Percentiles rank a stretch among this genome's conserved stretches.
Evolutionary conservation across 2,888 invertebrate genomes (phyloP).

Genomic region (Meandrusa payeni): DNA sequence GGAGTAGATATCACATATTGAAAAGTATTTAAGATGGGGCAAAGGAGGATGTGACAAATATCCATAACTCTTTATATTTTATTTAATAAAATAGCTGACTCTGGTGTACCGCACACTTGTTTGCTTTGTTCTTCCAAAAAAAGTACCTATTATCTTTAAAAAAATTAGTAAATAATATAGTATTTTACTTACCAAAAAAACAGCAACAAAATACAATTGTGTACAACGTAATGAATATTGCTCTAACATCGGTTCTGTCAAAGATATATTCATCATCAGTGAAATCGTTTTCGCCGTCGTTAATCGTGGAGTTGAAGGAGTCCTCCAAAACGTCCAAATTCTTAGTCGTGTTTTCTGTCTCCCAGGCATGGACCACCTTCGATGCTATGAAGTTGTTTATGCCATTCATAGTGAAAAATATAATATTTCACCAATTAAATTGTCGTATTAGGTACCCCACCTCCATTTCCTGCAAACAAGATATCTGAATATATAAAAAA

Average conservation of each 20-base stretch:
- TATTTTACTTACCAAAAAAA: slow-evolving; percentile 91
- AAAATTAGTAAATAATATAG: too few species aligned
- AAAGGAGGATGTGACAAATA: too few species aligned
- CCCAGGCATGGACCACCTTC: slow-evolving; percentile 4
- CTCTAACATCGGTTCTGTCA: slow-evolving; percentile 86
- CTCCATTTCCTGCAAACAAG: slow-evolving; percentile 18
- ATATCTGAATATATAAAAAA: too few species aligned
- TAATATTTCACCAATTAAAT: background rate
- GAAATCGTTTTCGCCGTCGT: slow-evolving; percentile 45
- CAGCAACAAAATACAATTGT: slow-evolving; percentile 90
- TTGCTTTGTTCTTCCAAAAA: too few species aligned
- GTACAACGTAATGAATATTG: slow-evolving; percentile 88
- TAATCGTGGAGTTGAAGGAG: slow-evolving; percentile 42
- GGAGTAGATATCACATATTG: too few species aligned
- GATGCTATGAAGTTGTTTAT: slow-evolving; percentile 12
- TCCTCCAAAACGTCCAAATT: slow-evolving; percentile 17
- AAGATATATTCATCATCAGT: slow-evolving; percentile 85
- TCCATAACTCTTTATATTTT: too few species aligned
- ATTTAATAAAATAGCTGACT: too few species aligned
- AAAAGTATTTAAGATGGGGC: too few species aligned
- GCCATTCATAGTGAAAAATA: slow-evolving; percentile 11
- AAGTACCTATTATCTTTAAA: too few species aligned
- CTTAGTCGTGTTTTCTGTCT: slow-evolving; percentile 28
- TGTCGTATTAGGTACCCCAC: background rate
- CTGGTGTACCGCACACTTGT: too few species aligned